Evolutionary conservation across 2,888 invertebrate genomes (phyloP).

Genomic region (Synergus itoensis): DNA sequence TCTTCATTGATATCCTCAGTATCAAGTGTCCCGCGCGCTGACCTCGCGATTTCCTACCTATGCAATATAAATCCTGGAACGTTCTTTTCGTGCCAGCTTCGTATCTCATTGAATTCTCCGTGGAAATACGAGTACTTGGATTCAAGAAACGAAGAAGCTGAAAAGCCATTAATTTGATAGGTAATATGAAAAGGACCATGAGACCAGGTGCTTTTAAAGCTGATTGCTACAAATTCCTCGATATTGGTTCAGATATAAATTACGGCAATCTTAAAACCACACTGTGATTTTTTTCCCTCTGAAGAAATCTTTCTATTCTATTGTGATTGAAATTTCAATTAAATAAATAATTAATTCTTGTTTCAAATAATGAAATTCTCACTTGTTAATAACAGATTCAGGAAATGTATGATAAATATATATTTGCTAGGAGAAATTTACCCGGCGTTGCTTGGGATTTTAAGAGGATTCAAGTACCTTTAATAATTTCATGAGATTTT

Average conservation of each 20-base stretch:
- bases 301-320: too few relatives aligned
- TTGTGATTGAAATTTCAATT: neutral
- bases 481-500: too few relatives aligned
- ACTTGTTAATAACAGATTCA: too few relatives aligned
- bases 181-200: slow-evolving; percentile 43
- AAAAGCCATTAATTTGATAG: slow-evolving; percentile 60
- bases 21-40: slow-evolving; percentile 1
- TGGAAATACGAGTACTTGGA: slow-evolving; percentile 40
- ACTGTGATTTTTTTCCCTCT: too few relatives aligned
- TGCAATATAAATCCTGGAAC: slow-evolving; percentile 30
- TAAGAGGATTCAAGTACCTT: too few relatives aligned
- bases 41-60: neutral
- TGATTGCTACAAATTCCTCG: slow-evolving; percentile 42
- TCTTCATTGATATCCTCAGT: slow-evolving; percentile 17
- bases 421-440: too few relatives aligned
- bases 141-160: slow-evolving; percentile 35
- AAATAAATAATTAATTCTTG: neutral
- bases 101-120: slow-evolving; percentile 18
- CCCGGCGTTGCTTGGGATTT: too few relatives aligned
- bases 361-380: too few relatives aligned
- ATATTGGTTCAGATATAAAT: slow-evolving; percentile 22
- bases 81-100: slow-evolving; percentile 31
- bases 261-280: slow-evolving; percentile 7
- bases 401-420: too few relatives aligned
- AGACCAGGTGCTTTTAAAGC: slow-evolving; percentile 45